Percentiles rank a stretch among this genome's conserved stretches.
phyloP scores from a whole-genome alignment of 2,797 vertebrate species.

The Enteromius afrohamiltoni region DNA sequence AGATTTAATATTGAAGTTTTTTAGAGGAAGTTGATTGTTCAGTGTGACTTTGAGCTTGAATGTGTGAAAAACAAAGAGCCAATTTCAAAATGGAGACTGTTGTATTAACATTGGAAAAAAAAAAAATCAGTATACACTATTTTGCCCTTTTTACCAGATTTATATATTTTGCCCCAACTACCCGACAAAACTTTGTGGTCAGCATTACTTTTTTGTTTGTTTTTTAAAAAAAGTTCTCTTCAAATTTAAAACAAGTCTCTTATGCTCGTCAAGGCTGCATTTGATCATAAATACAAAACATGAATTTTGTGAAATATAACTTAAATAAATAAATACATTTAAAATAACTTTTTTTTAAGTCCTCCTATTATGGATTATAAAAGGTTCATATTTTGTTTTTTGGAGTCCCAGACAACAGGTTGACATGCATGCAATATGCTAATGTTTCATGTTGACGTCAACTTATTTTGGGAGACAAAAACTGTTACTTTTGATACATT shows the following conservation, averaged over 20 bases:
- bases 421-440: too few species aligned
- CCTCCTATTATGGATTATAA: too few species aligned
- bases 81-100: background rate
- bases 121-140: background rate
- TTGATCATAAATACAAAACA: background rate
- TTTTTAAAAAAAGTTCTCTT: background rate
- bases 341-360: background rate
- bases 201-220: background rate
- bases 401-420: too few species aligned
- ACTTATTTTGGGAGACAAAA: too few species aligned
- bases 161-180: background rate
- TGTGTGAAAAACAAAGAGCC: background rate
- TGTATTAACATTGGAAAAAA: background rate
- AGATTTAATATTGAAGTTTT: constrained; percentile 40
- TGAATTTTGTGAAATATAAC: background rate
- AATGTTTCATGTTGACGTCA: too few species aligned
- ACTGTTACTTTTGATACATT: background rate
- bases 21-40: constrained; percentile 1
- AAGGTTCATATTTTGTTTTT: too few species aligned
- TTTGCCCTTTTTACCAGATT: background rate
- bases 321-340: background rate
- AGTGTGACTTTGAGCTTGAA: background rate
- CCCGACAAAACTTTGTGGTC: background rate
- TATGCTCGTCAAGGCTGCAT: background rate
- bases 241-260: too few species aligned